Percentiles rank a stretch among this genome's conserved stretches.
Conservation (phyloP, 2,113 vertebrate species). For the Brachionichthys hirsutus region DNA sequence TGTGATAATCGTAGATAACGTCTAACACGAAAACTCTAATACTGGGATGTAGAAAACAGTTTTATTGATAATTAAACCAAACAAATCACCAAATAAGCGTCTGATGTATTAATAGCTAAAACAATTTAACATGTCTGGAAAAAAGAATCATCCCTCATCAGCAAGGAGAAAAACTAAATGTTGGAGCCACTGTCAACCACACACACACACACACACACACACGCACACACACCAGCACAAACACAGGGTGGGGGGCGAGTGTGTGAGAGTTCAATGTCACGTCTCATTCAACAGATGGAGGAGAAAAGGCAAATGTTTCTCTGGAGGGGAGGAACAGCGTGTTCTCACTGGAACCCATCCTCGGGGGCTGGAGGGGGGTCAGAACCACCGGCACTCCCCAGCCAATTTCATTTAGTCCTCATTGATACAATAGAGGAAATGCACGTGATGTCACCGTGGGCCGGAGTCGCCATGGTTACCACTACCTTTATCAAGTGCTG, state of each 20-base stretch:
- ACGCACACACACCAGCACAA: conserved; percentile 9
- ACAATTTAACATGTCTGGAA: no score
- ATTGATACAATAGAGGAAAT: background rate
- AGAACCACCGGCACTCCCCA: conserved; percentile 22
- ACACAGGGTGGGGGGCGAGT: conserved; percentile 51
- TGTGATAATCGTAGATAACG: background rate
- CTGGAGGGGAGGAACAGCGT: conserved; percentile 70
- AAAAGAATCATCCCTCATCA: no score
- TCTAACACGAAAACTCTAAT: no score
- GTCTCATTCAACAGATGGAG: conserved; percentile 66
- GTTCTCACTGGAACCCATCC: conserved; percentile 55
- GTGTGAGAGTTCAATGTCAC: conserved; percentile 79
- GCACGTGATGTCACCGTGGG: no score
- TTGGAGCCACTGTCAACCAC: no score
- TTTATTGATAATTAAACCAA: no score
- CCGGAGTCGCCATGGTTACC: no score
- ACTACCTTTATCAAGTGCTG: no score
- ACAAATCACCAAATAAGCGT: no score
- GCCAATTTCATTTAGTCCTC: conserved; percentile 10
- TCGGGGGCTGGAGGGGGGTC: conserved; percentile 48
- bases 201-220: conserved; percentile 1
- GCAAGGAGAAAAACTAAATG: no score
- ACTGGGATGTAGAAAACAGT: no score
- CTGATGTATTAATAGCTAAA: no score
- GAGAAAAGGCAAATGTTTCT: conserved; percentile 58